Base-by-base conservation (phyloP, 2,797 vertebrate species). In the Eptatretus atami region DNA sequence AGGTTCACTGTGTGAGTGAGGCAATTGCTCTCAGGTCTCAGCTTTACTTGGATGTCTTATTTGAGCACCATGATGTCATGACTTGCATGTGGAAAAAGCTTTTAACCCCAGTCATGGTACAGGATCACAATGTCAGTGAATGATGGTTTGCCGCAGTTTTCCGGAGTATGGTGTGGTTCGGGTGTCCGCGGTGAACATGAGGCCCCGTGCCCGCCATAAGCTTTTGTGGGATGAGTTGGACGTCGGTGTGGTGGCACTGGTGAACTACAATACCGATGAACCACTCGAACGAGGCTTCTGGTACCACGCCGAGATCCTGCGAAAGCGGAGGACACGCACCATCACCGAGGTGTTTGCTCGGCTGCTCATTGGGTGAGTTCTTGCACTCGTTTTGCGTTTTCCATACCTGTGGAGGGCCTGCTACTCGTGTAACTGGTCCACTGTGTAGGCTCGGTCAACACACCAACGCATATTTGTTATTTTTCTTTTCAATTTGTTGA, bases 221-320 rank as follows among this genome's bases (percentile, higher is more conserved):
- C 75, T 92, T 67, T 76, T 82, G 70, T 96, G 92, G 92, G 77
- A 88, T 64, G 81, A 96, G 67, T 73, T 98, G 66, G 79, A 83
- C 66, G 71, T 75, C 2, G 86, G 84, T 11, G 85, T 90, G 73
- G 70, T 83, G 2, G 83, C 92, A 25, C 95, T 98, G 90, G 76
- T 93, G 52, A 98, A 98, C 76, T 98, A 80, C 68, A 98, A 95
- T 68, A 80, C 84, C 0, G 92, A 98, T 2, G 83, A 86, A 1
- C 81, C 83, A 6, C 82, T 81, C 67, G 86, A 93, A 66, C 78
- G 88, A 0, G 92, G 92, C 1, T 98, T 85, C 74, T 98, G 92
- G 92, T 98, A 96, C 0, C 90, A 98, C 0, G 90, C 84, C 0
- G 76, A 85, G 73, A 88, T 98, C 69, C 75, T 82, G 73, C 79